Base-by-base conservation (phyloP, 2,113 vertebrate genomes). In the Cervus canadensis region DNA sequence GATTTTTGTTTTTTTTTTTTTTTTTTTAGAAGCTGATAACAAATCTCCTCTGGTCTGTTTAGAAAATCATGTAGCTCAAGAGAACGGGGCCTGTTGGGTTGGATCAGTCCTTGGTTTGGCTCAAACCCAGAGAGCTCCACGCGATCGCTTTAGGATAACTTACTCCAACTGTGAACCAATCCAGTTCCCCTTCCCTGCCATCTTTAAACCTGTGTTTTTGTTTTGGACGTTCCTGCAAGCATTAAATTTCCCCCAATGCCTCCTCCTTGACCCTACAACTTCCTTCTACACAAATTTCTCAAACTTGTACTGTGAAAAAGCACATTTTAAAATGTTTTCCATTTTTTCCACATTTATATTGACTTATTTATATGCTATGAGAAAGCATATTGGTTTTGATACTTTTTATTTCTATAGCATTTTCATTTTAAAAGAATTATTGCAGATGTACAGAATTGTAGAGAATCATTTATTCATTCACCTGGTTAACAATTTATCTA, bases 351-450 rank as follows among this genome's bases (percentile, higher is more conserved):
- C 26, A 21, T 62, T 26, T 26, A 26, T 56, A 83, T 56, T 56
- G 33, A 83, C 33, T 23, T 33, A 13, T 84, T 17, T 79, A 52
- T 87, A 56, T 48, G 11, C 33, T 82, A 11, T 89, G 15, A 83
- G 52, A 82, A 96, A 97, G 28, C n/a, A 52, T 21, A 50, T 0
- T 60, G 21, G 56, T 88, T 88, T 94, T 71, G 19, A 11, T 30
- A 26, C 54, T 79, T 94, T 92, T 79, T 40, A 50, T 92, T 87
- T 87, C 59, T 76, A 36, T 14, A 81, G 30, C 43, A 40, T 64
- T 74, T 95, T 94, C 74, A 71, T 79, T 92, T 97, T 84, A 57
- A 87, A 96, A 57, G 1, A 36, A 7, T 92, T 28, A 8, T 71
- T 94, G 85, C 4, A 94, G n/a, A n/a, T 54, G 16, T 60, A 28